Base-by-base conservation (phyloP, 2,888 invertebrate genomes). In the Glaucopsyche alexis region DNA sequence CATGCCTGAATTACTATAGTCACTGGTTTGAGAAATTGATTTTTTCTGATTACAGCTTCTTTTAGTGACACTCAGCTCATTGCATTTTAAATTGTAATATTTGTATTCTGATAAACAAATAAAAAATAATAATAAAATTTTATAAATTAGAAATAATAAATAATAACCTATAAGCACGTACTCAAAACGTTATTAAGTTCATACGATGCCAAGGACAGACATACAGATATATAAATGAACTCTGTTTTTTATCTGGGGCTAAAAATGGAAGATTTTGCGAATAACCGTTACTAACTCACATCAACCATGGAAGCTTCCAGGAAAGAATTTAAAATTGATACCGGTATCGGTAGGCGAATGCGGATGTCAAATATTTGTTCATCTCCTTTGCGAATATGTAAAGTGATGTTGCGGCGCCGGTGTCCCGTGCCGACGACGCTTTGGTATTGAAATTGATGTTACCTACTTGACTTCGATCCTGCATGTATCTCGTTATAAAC, bases 351-450 rank as follows among this genome's bases (percentile, higher is more conserved):
- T 60, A 60, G 42, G 45, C 40, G 66, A 16, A 67, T 45, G 67
- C 45, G 42, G 67, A 67, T 19, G 16, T 40, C 67, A 67, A 67
- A 67, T 67, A 67, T 67, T 45, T 45, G 67, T 42, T 67, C 16
- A 60, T 60, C 60, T 60, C 60, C 60, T 60, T 60, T 60, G 60
- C 60, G 60, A 60, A 60, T 60, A 60, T 60, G 60, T 60, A 60
- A 60, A 60, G 29, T 60, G 29, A 13, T 60, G 60, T 60, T 38
- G 60, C 60, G 29, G 60, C 29, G 60, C 29, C 60, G 60, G 13
- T 16, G 29, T 29, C 29, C 47, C 47, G 47, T 9, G 47, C 47
- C 47, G 47, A 9, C 40, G 55, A 60, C 60, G 60, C 60, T 60
- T 60, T 60, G 60, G 60, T 60, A 60, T 60, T 60, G 29, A 60